Evolutionary conservation across 1,140 invertebrate genomes (phyloP), one percentile per base, ranked within the genome.

Genomic region (Chrysopa pallens): DNA sequence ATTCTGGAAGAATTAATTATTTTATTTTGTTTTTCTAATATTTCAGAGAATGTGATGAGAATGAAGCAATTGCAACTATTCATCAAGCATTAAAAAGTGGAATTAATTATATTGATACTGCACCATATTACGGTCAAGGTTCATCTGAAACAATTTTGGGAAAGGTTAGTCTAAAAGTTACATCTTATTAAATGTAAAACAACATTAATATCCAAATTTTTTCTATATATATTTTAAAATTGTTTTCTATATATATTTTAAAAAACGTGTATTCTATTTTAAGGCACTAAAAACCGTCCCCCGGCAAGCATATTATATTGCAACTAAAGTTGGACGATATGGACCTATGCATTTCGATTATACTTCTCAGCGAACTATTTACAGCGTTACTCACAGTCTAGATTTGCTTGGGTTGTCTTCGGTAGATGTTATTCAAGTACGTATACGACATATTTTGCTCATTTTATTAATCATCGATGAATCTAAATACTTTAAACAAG

Each of bases 41-140:
- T 50, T 63, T 53, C 46, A 74, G 72, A 8, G 48, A 58, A 1
- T 73, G 61, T 36, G 55, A 73, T 43, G 67, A 77, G 39, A 53
- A 68, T 12, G 74, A 84, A 58, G 78, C 73, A 13, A 73, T 81
- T 41, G 56, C 73, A 39, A 74, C 81, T 0, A 67, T 94, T 31
- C 64, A 70, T 36, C 62, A 76, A 48, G 80, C 78, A 5, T 59
- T 94, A n/a, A 78, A 73, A 54, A 65, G 62, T 29, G 91, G 91
- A 2, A 71, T 95, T 14, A 95, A 95, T 66, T 91, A 87, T 48
- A 78, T 95, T 40, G 91, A 95, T 57, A 92, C 87, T 0, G 81
- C 78, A 2, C 86, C 87, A 0, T 93, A 79, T 74, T 95, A 95
- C 59, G 89, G 90, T 1, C 84, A 87, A 65, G 85, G 89, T 6